A percentile compares a stretch with the other conserved stretches of the same genome.
Conservation (phyloP, 2,113 vertebrate genomes). For the Ctenodactylus gundi region DNA sequence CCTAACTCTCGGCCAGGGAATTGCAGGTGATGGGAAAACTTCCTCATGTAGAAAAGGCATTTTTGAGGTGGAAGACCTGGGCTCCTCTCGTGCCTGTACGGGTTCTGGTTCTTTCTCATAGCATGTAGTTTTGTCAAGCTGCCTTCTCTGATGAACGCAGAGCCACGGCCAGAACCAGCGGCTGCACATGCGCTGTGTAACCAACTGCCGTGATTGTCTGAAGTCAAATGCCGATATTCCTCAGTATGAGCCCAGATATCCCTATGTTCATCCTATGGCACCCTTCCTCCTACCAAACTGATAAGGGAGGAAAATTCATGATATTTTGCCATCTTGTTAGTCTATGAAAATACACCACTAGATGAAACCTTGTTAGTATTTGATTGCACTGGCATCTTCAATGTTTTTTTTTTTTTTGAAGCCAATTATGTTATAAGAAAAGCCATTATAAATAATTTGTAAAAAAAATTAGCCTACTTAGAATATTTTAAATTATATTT, state of each 20-base stretch:
- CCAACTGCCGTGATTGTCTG: neutral
- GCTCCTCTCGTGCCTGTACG: neutral
- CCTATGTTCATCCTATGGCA: too few species aligned
- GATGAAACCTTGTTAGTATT: neutral
- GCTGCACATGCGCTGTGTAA: fast-evolving
- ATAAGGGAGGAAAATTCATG: neutral
- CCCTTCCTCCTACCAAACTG: neutral
- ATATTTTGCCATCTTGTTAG: neutral
- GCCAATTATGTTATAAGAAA: too few species aligned
- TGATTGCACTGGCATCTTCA: neutral
- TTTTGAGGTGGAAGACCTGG: neutral
- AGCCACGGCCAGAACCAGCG: neutral
- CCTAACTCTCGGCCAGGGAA: neutral
- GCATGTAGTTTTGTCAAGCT: too few species aligned
- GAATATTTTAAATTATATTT: neutral
- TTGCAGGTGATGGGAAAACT: too few species aligned
- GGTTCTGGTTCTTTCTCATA: neutral
- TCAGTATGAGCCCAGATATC: too few species aligned
- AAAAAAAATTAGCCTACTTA: neutral
- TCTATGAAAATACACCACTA: neutral
- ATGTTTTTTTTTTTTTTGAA: too few species aligned
- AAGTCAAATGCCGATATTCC: too few species aligned
- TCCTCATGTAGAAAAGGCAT: too few species aligned
- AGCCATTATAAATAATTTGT: neutral
- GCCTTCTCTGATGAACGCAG: neutral